Percentiles rank a stretch among this genome's conserved stretches.
phyloP scores from a whole-genome alignment of 2,888 invertebrate species.

The Holacanthella duospinosa region DNA sequence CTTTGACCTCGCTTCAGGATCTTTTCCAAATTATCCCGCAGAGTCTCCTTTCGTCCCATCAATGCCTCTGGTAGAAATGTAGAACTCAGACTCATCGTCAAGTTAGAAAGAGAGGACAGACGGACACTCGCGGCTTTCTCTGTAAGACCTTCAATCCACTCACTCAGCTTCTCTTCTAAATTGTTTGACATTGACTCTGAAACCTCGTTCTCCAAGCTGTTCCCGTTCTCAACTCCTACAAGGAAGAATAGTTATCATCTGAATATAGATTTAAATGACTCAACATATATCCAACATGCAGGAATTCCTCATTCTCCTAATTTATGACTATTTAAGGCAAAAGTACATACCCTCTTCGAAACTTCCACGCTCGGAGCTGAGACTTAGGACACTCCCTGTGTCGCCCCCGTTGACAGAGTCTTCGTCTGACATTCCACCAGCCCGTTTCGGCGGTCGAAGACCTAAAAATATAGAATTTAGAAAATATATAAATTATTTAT shows the following conservation, averaged over 20 bases:
- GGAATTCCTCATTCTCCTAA: no score
- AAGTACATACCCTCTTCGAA: slow-evolving; percentile 30
- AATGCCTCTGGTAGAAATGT: slow-evolving; percentile 33
- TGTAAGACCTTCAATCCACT: slow-evolving; percentile 75
- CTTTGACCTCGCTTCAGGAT: slow-evolving; percentile 31
- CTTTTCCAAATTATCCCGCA: slow-evolving; percentile 33
- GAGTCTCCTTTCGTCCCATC: slow-evolving; percentile 28
- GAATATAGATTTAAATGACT: not conserved
- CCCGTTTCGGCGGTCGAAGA: not conserved
- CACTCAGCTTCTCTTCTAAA: slow-evolving; percentile 77
- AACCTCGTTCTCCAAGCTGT: slow-evolving; percentile 23
- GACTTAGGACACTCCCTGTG: slow-evolving; percentile 32
- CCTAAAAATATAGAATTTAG: no score
- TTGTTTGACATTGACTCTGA: slow-evolving; percentile 44
- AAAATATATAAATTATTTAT: not conserved
- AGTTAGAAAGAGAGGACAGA: slow-evolving; percentile 19
- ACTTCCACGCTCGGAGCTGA: slow-evolving; percentile 34
- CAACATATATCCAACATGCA: not conserved
- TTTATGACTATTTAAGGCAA: no score
- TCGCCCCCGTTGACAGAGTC: slow-evolving; percentile 32
- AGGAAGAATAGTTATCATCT: slow-evolving; percentile 4
- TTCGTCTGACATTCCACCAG: slow-evolving; percentile 29
- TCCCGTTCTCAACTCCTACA: slow-evolving; percentile 29
- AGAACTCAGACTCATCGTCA: slow-evolving; percentile 26
- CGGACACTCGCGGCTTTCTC: slow-evolving; percentile 63